Evolutionary conservation across 2,888 invertebrate species (phyloP), one percentile per base, ranked within the genome.

Genomic region (Dendrolimus pini): DNA sequence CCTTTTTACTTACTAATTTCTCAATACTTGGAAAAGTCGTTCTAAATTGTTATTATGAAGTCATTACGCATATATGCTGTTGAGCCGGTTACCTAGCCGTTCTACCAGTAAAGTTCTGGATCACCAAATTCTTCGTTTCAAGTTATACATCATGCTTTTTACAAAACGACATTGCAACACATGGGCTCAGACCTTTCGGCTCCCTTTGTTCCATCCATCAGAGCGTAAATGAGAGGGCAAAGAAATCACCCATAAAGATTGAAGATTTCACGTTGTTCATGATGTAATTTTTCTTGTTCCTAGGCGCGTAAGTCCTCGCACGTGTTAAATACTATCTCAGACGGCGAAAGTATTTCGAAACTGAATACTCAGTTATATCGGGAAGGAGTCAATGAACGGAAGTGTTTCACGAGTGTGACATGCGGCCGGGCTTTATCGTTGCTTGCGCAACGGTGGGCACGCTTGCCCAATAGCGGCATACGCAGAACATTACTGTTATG

Each of bases 351-450:
- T 77, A 75, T 89, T 85, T 84, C 86, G 83, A 86, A 82, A 89
- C 74, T 72, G 76, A 76, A 75, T 79, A 77, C 78, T 71, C 75
- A 74, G 80, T 84, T 87, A 86, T 85, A 88, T 89, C 82, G 85
- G 86, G 84, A 83, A 85, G 82, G 85, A 89, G 90, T 90, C 90
- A 89, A 89, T 82, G 89, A 89, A 89, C 90, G 90, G 89, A 89
- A 89, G 88, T 88, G 77, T 88, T 89, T 88, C 85, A 87, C 84
- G 80, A 81, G 82, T 78, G 87, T 86, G 89, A 88, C 87, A 89
- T 82, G 82, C 82, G 81, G 74, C 75, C 80, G 77, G 75, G 76
- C 79, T 82, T 85, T 87, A 86, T 88, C 87, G 75, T 72, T 66
- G 71, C 82, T 89, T 89, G 85, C 86, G 87, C 80, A 89, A 90